Evolutionary conservation across 1,140 invertebrate species (phyloP).

Genomic region (Musca domestica): DNA sequence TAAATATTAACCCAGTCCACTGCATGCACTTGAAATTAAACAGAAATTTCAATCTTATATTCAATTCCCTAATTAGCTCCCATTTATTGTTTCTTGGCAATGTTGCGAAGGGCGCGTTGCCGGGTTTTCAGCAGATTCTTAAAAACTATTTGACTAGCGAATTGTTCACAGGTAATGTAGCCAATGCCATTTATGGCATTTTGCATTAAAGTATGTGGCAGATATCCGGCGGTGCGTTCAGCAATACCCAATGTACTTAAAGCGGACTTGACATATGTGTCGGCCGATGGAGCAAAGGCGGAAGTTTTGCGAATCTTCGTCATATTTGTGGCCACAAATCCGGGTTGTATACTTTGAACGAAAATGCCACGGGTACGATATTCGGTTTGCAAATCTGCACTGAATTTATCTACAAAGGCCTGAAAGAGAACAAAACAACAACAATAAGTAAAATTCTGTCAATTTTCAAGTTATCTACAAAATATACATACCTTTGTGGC

Average conservation of each 20-base stretch:
- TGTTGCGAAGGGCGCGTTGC: slow-evolving; percentile 40
- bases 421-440: slow-evolving; percentile 33
- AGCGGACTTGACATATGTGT: slow-evolving; percentile 73
- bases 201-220: slow-evolving; percentile 69
- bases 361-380: slow-evolving; percentile 75
- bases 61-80: neutral
- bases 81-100: slow-evolving; percentile 39
- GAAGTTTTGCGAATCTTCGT: slow-evolving; percentile 78
- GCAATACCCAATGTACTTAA: slow-evolving; percentile 76
- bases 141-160: slow-evolving; percentile 40
- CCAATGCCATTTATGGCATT: slow-evolving; percentile 44
- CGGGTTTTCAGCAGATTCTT: slow-evolving; percentile 41
- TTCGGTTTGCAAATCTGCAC: slow-evolving; percentile 75
- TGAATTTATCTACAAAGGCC: slow-evolving; percentile 85
- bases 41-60: neutral
- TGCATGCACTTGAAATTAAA: neutral
- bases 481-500: slow-evolving; percentile 73
- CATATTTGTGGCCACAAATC: slow-evolving; percentile 92
- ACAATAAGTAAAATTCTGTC: slow-evolving; percentile 3
- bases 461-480: neutral
- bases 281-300: slow-evolving; percentile 76
- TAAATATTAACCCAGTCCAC: too few relatives aligned
- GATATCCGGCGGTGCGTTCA: slow-evolving; percentile 73
- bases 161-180: slow-evolving; percentile 38
- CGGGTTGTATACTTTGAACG: slow-evolving; percentile 82